A percentile compares a stretch with the other conserved stretches of the same genome.
These are phyloP conservation scores for Oreotrochilus melanogaster DNA, from an alignment of 2,113 vertebrate species.

Conservation along the genomic window DNA sequence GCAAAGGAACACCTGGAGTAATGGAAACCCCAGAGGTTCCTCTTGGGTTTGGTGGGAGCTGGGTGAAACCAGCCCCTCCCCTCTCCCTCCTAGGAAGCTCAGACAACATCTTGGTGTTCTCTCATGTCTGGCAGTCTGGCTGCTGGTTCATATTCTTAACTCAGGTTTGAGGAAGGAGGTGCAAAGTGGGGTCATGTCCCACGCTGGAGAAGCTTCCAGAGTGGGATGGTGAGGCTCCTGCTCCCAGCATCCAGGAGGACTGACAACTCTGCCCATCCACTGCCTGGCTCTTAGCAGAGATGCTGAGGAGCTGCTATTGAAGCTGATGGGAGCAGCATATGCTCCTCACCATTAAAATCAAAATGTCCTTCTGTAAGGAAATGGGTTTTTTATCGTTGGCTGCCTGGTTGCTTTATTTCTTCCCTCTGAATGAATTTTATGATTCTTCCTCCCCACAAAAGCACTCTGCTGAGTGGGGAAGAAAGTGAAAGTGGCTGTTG, in stretches of 20 bases:
- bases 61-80: neutral
- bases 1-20: slow-evolving; percentile 74
- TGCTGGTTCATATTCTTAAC: neutral
- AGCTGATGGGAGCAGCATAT: neutral
- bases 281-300: neutral
- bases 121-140: neutral
- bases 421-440: neutral
- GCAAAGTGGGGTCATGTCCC: neutral
- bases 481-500: slow-evolving; percentile 24
- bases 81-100: neutral
- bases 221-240: neutral
- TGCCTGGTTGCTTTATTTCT: slow-evolving; percentile 41
- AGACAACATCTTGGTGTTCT: neutral
- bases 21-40: neutral
- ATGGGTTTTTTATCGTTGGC: neutral
- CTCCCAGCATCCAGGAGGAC: neutral
- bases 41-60: neutral
- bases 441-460: slow-evolving; percentile 28
- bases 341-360: neutral
- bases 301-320: neutral
- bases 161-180: neutral
- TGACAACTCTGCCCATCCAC: neutral
- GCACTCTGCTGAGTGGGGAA: neutral
- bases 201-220: neutral
- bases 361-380: slow-evolving; percentile 17